phyloP scores from a whole-genome alignment of 2,797 vertebrate species.

The Pangasius mekongensis region DNA sequence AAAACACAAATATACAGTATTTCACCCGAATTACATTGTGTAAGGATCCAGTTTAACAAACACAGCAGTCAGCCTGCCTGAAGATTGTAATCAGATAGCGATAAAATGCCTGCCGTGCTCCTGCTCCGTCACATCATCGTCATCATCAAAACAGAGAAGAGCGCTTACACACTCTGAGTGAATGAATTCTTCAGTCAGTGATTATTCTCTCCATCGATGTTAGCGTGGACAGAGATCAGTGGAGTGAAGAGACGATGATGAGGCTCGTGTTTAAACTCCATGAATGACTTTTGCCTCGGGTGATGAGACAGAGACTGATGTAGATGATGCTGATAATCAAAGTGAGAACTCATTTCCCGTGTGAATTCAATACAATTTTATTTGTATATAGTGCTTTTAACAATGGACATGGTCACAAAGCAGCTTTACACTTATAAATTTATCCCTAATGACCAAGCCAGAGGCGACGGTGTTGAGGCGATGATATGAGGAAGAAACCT shows the following conservation, averaged over 20 bases:
- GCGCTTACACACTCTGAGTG: background rate
- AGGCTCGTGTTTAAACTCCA: background rate
- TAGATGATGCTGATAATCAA: background rate
- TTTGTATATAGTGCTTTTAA: background rate
- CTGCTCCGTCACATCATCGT: background rate
- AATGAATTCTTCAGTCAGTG: background rate
- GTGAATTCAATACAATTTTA: background rate
- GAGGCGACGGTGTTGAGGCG: background rate
- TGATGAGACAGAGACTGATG: background rate
- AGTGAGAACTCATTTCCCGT: background rate
- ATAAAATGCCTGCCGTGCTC: background rate
- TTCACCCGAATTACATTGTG: background rate
- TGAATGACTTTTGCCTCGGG: too few species aligned
- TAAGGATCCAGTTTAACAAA: background rate
- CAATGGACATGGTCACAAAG: background rate
- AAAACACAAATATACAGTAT: background rate
- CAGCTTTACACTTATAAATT: background rate
- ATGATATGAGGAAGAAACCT: background rate
- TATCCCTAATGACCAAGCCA: background rate
- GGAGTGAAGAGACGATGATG: background rate
- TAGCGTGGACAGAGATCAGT: background rate
- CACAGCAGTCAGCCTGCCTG: background rate
- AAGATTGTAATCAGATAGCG: background rate
- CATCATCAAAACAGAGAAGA: background rate
- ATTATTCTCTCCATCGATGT: background rate